Evolutionary conservation across 2,113 vertebrate species (phyloP).

Genomic region (Canis aureus): DNA sequence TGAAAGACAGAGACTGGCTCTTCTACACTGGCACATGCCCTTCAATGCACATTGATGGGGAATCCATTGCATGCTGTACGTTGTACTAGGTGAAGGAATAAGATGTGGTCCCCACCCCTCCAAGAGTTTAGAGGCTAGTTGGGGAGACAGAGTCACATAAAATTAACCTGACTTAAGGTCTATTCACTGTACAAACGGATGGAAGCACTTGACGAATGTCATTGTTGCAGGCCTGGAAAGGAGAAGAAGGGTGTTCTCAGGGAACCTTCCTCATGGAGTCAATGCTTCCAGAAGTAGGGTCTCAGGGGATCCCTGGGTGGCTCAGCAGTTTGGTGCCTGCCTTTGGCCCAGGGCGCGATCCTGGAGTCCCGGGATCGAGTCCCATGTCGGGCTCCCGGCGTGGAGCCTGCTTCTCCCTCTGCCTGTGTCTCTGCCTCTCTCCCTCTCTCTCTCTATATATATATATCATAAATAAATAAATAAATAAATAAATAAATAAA

Average conservation of each 20-base stretch:
- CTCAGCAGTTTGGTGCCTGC: too few species aligned
- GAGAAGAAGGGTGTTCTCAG: background rate
- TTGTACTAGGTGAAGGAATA: background rate
- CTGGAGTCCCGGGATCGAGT: too few species aligned
- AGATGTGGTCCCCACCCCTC: accelerated
- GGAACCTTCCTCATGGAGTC: background rate
- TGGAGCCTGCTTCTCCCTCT: too few species aligned
- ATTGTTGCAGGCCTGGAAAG: background rate
- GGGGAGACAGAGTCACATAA: background rate
- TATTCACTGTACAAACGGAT: background rate
- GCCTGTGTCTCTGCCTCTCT: too few species aligned
- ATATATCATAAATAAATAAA: too few species aligned
- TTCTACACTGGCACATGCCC: accelerated
- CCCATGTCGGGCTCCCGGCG: too few species aligned
- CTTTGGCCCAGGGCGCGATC: too few species aligned
- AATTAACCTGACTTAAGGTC: background rate
- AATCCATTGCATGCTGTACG: accelerated
- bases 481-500: too few species aligned
- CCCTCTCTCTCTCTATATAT: too few species aligned
- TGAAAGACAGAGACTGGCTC: background rate
- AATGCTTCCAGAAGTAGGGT: background rate
- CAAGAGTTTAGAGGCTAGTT: accelerated
- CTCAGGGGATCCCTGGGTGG: background rate
- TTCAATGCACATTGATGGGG: background rate
- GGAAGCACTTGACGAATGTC: too few species aligned